Percentiles rank a stretch among this genome's conserved stretches.
phyloP scores from a whole-genome alignment of 2,113 vertebrate genomes.

The Tetrao urogallus region DNA sequence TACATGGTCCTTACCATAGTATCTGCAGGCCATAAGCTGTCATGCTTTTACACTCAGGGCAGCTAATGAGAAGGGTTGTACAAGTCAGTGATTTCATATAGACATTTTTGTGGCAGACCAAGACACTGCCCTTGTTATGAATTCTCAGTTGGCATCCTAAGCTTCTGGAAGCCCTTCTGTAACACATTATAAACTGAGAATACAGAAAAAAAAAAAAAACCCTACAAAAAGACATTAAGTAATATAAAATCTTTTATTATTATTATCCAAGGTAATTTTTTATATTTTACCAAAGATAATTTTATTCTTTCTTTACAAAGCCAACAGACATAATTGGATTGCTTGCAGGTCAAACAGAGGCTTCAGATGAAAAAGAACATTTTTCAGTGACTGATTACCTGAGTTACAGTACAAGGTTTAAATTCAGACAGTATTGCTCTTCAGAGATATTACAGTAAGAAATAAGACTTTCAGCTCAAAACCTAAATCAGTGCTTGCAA shows the following conservation, averaged over 20 bases:
- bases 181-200: neutral
- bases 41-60: neutral
- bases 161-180: neutral
- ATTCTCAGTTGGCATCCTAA: neutral
- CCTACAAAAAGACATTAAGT: neutral
- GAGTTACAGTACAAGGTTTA: slow-evolving; percentile 77
- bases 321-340: slow-evolving; percentile 33
- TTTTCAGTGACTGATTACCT: slow-evolving; percentile 70
- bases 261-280: neutral
- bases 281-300: slow-evolving; percentile 25
- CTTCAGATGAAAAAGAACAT: slow-evolving; percentile 54
- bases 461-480: slow-evolving; percentile 64
- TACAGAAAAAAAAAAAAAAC: neutral
- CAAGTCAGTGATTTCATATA: neutral
- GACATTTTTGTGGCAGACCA: neutral
- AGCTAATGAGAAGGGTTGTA: neutral
- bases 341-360: slow-evolving; percentile 57
- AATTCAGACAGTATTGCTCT: slow-evolving; percentile 76
- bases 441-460: slow-evolving; percentile 73
- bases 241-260: neutral
- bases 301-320: slow-evolving; percentile 44
- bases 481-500: slow-evolving; percentile 30
- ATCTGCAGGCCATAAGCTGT: neutral
- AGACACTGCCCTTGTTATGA: neutral
- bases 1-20: neutral